These are phyloP conservation scores for Calypte anna DNA, from an alignment of 2,113 vertebrate genomes.

Conservation along the genomic window DNA sequence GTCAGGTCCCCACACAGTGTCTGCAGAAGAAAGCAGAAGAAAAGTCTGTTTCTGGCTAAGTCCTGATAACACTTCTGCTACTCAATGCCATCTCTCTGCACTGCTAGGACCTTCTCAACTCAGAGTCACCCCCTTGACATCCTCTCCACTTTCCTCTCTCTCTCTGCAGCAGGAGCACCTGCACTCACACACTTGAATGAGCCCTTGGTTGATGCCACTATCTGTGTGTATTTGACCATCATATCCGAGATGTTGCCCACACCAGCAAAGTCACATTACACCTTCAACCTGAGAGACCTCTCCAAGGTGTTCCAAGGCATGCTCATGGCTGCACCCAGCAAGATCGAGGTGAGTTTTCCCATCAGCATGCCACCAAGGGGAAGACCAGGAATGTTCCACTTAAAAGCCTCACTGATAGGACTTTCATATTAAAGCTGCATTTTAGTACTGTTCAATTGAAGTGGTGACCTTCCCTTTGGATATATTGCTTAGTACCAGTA, in stretches of 20 bases:
- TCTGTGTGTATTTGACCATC: slow-evolving; percentile 83
- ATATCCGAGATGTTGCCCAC: slow-evolving; percentile 91
- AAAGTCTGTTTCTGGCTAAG: background rate
- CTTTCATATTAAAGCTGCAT: background rate
- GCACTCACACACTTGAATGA: slow-evolving; percentile 75
- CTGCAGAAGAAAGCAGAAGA: background rate
- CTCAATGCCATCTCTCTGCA: background rate
- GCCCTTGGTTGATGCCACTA: slow-evolving; percentile 84
- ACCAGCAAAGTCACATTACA: slow-evolving; percentile 92
- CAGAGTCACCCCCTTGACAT: background rate
- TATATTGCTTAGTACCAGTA: background rate
- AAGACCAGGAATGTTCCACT: background rate
- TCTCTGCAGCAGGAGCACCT: slow-evolving; percentile 72
- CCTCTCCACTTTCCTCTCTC: slow-evolving; percentile 1
- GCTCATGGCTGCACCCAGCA: slow-evolving; percentile 86
- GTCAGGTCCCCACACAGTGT: background rate
- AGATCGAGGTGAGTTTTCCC: slow-evolving; percentile 77
- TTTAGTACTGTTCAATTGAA: background rate
- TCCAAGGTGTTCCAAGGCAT: slow-evolving; percentile 96
- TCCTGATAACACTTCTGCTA: background rate
- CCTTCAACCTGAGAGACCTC: slow-evolving; percentile 92
- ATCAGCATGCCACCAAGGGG: background rate
- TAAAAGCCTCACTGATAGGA: background rate
- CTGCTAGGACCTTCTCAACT: background rate
- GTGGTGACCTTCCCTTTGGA: background rate